Evolutionary conservation across 2,888 invertebrate species (phyloP), one percentile per base, ranked within the genome.

Genomic region (Podotricha telesiphe): DNA sequence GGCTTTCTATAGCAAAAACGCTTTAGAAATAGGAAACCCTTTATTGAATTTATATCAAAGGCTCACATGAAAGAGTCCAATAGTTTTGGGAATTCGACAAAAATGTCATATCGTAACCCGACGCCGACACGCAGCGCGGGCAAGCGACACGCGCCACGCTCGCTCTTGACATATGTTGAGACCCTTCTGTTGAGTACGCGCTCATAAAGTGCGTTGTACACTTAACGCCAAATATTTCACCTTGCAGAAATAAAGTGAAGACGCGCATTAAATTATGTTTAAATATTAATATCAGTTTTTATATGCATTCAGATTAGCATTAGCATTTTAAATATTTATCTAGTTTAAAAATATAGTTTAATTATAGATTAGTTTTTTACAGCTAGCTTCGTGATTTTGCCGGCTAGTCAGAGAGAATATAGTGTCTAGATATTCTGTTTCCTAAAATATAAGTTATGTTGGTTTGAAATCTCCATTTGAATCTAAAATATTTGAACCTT

Each of bases 161-260:
- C 83, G 82, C 82, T 85, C 83, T 76, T 76, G 80, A 80, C 89
- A 88, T 84, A 86, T 88, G 89, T 82, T 84, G 79, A 70, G 70
- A 73, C 77, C 76, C 77, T 75, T 74, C 74, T 75, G 76, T 73
- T 63, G 65, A 68, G 66, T 69, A 62, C 68, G 59, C 66, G 63
- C 71, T 55, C 72, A 72, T 72, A 73, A 70, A 74, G 75, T 70
- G 68, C 71, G 74, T 70, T 68, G 69, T 67, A 74, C 74, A 69
- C 63, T 53, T 37, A 37, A 45, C 10, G 42, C 59, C 22, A 42
- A 59, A 59, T 42, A 42, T 59, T 22, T 45, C 59, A 59, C 59
- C 59, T 59, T 22, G n/a, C 59, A 11, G 7, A 59, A 59, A 28
- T 59, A 22, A 55, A 11, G 17, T 53, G n/a, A 53, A n/a, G 13